Conservation (phyloP, 1,140 invertebrate species). For the Phymastichus coffea region DNA sequence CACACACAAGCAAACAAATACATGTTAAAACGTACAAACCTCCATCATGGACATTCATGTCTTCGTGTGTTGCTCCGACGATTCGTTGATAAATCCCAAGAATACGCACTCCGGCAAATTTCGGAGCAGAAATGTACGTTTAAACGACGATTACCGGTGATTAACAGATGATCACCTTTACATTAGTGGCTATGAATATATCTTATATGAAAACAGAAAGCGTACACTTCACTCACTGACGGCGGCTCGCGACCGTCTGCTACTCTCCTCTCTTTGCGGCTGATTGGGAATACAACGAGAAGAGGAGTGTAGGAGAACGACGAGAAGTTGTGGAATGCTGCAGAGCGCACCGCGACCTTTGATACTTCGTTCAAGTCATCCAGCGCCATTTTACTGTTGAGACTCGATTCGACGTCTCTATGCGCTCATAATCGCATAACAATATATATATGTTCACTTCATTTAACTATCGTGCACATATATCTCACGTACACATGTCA, state of each 20-base stretch:
- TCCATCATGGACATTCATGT: slow-evolving; percentile 49
- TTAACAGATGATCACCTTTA: no score
- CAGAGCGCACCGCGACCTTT: no score
- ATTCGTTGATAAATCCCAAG: neutral
- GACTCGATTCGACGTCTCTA: no score
- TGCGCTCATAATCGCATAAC: neutral
- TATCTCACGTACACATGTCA: no score
- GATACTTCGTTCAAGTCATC: slow-evolving; percentile 44
- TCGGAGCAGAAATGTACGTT: neutral
- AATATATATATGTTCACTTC: neutral
- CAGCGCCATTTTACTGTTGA: slow-evolving; percentile 48
- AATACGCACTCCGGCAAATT: neutral
- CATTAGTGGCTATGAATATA: no score
- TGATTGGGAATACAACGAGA: no score
- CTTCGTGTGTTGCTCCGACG: slow-evolving; percentile 28
- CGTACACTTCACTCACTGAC: no score
- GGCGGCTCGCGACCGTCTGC: no score
- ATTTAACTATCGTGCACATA: neutral
- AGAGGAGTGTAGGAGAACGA: neutral
- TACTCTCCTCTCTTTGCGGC: no score
- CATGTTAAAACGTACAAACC: slow-evolving; percentile 37
- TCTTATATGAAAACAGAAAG: no score
- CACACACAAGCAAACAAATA: no score
- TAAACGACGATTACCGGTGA: no score
- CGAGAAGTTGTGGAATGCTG: slow-evolving; percentile 23